Evolutionary conservation across 2,113 vertebrate genomes (phyloP), one percentile per base, ranked within the genome.

Genomic region (Sylvia atricapilla): DNA sequence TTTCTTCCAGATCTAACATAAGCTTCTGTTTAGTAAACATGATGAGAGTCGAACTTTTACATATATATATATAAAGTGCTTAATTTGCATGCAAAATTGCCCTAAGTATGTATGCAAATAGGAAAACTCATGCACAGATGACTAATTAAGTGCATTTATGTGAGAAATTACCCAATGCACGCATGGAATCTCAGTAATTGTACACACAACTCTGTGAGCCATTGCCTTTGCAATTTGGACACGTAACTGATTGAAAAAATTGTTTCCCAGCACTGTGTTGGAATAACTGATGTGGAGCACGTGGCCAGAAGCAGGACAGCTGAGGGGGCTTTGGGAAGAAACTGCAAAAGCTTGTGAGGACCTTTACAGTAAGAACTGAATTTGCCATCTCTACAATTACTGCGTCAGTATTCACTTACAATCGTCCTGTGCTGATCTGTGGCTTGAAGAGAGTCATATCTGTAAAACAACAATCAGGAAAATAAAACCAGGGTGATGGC

Each of bases 111-210:
- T 93, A 97, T 96, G 94, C 90, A 96, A 96, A 96, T 96, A 94
- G 93, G 62, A 81, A 92, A 95, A 84, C 90, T 86, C 92, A 89
- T 93, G 94, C 94, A 96, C 86, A 96, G 95, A 94, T 95, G 95
- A 97, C 95, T 96, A 97, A 96, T 96, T 96, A 96, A 95, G 94
- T 95, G 96, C 88, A 96, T 96, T 96, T 97, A 92, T 94, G 88
- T 95, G 92, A 96, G 96, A 96, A 97, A 96, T 97, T 96, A 96
- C 83, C 88, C 88, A 90, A 28, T 56, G 88, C 90, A 96, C 16
- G 90, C 90, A 82, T 95, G 92, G 92, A 82, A 89, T 96, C 93
- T 79, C 95, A 66, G 86, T 97, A 94, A 96, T 87, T 90, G 94
- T 96, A 94, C 92, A 95, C 95, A 96, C 90, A 95, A 90, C 79